A percentile compares a stretch with the other conserved stretches of the same genome.
phyloP scores from a whole-genome alignment of 2,888 invertebrate genomes.

The Quadriops clusia region DNA sequence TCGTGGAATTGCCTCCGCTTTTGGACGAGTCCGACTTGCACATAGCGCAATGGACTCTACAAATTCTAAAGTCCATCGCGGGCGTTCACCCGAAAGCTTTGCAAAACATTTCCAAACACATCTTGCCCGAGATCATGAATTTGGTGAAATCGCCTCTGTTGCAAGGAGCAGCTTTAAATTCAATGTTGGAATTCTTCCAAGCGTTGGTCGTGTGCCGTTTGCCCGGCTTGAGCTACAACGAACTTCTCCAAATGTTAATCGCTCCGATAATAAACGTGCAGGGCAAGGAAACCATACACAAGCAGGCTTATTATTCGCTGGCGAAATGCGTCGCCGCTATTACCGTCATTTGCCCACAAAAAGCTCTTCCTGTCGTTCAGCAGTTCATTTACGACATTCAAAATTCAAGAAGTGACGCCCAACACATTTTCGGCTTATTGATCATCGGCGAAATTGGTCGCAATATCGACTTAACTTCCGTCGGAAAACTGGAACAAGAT shows the following conservation, averaged over 20 bases:
- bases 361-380: conserved; percentile 55
- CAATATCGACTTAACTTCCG: conserved; percentile 72
- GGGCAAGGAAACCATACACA: conserved; percentile 37
- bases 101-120: conserved; percentile 56
- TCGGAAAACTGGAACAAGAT: conserved; percentile 61
- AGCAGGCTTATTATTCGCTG: conserved; percentile 84
- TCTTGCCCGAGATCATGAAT: conserved; percentile 74
- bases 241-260: conserved; percentile 65
- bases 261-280: conserved; percentile 41
- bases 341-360: conserved; percentile 64
- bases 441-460: conserved; percentile 96
- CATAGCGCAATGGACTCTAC: conserved; percentile 85
- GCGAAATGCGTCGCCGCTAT: conserved; percentile 95
- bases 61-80: conserved; percentile 72
- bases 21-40: conserved; percentile 92
- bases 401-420: conserved; percentile 58
- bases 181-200: conserved; percentile 86
- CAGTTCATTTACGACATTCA: conserved; percentile 62
- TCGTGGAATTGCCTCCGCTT: conserved; percentile 80
- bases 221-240: conserved; percentile 63
- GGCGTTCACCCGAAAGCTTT: conserved; percentile 67
- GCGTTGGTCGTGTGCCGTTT: conserved; percentile 75
- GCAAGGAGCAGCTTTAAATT: conserved; percentile 83
- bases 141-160: conserved; percentile 85
- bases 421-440: conserved; percentile 84